Evolutionary conservation across 2,113 vertebrate species (phyloP).

Genomic region (Ammospiza caudacuta): DNA sequence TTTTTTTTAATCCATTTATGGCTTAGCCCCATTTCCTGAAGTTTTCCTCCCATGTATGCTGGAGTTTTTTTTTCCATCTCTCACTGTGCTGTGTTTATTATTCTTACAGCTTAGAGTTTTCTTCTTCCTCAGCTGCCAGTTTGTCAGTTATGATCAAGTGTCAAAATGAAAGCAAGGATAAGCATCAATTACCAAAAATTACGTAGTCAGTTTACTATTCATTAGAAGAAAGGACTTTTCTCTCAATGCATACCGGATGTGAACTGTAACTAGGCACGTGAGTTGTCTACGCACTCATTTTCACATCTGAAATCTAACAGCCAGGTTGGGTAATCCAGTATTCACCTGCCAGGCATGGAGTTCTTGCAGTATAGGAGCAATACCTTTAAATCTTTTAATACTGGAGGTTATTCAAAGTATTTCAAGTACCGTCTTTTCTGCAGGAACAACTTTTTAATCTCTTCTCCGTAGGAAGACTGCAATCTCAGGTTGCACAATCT

Average conservation of each 20-base stretch:
- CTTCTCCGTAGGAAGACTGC: neutral
- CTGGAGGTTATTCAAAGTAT: neutral
- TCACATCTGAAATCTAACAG: slow-evolving; percentile 14
- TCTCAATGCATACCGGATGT: neutral
- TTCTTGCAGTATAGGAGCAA: neutral
- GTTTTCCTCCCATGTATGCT: neutral
- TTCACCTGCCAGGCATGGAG: slow-evolving; percentile 29
- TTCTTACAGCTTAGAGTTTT: slow-evolving; percentile 23
- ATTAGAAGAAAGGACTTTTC: slow-evolving; percentile 12
- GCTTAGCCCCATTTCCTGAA: neutral
- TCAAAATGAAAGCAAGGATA: slow-evolving; percentile 24
- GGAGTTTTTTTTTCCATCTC: neutral
- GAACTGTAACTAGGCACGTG: neutral
- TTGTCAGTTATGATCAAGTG: slow-evolving; percentile 22
- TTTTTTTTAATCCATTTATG: neutral
- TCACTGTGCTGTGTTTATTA: neutral
- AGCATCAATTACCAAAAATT: slow-evolving; percentile 31
- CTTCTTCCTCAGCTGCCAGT: neutral
- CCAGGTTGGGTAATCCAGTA: neutral
- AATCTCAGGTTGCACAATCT: neutral
- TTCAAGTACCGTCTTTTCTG: neutral
- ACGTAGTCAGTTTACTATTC: neutral
- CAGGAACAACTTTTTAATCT: neutral
- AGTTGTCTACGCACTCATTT: neutral
- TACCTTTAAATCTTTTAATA: slow-evolving; percentile 19